These are phyloP conservation scores for Porites evermanni DNA, from an alignment of 92 coral and sea anemone species.

Conservation along the genomic window DNA sequence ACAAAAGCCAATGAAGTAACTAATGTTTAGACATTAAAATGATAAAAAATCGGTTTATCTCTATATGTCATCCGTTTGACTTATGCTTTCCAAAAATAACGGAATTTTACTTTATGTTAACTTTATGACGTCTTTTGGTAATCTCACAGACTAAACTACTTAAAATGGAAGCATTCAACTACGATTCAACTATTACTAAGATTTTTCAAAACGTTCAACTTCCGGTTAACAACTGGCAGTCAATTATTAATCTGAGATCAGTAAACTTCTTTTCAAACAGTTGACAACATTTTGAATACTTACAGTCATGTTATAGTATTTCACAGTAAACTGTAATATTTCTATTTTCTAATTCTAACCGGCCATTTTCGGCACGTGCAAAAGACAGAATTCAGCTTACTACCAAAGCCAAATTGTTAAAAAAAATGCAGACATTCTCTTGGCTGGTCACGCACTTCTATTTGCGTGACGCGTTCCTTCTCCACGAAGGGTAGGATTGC, in stretches of 20 bases:
- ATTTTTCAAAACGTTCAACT: neutral
- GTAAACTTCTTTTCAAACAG: neutral
- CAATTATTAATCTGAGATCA: neutral
- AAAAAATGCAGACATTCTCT: no score
- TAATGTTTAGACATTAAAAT: no score
- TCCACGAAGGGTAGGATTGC: no score
- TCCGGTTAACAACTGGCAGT: neutral
- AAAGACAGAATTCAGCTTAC: no score
- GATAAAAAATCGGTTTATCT: neutral
- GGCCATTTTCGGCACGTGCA: neutral
- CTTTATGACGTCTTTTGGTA: neutral
- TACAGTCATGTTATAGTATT: neutral
- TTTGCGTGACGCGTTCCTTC: no score
- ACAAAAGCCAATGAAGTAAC: neutral
- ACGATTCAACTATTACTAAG: neutral
- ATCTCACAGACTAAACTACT: neutral
- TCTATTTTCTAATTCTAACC: neutral
- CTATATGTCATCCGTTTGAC: neutral
- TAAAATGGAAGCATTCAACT: neutral
- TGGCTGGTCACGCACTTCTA: no score
- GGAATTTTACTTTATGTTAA: neutral
- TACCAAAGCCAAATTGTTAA: no score
- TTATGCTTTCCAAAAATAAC: constrained; percentile 22
- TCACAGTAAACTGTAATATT: neutral
- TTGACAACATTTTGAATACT: neutral